Evolutionary conservation across 2,888 invertebrate genomes (phyloP), one percentile per base, ranked within the genome.

Genomic region (Hermaeophaga mercurialis): DNA sequence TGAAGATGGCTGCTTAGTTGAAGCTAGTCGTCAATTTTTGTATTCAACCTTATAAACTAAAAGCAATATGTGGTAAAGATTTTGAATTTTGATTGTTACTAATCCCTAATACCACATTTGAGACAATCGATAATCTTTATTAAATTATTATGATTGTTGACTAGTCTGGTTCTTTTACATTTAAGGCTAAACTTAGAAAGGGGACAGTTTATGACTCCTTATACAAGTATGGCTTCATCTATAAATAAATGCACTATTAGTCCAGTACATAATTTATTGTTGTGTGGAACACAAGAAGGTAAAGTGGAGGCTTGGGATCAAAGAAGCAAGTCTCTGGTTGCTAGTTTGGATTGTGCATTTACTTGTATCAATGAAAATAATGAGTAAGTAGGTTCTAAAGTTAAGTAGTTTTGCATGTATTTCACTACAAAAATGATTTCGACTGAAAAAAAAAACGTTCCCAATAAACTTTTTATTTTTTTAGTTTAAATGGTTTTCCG

Each of bases 291-390:
- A 8, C 87, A 88, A 68, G 91, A 94, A 74, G 98, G 98, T 0
- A 88, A 86, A 67, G 86, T 99, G 0, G 97, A 99, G 77, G 96
- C 96, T 2, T 99, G 96, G 96, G 99, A 99, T 80, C 94, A 96
- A 7, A 82, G 99, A 56, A 83, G 84, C 2, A 86, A 89, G 67
- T 82, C 83, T 22, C 82, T 87, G 73, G 93, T 90, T 63, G 92
- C 89, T 5, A 82, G 85, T 12, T 78, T 99, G 15, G 96, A 98
- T 77, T 93, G 92, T 75, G 95, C 92, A 3, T 78, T 86, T 43
- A 80, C 80, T 69, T 83, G 83, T 62, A 75, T 85, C 15, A 78
- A 80, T 45, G 82, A 84, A 66, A 81, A 83, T 66, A 77, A 81
- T 57, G 78, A 80, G 84, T 82, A 78, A 78, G 80, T 75, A 61